Conservation (phyloP, 2,797 vertebrate genomes). For the Rhynchotus rufescens region DNA sequence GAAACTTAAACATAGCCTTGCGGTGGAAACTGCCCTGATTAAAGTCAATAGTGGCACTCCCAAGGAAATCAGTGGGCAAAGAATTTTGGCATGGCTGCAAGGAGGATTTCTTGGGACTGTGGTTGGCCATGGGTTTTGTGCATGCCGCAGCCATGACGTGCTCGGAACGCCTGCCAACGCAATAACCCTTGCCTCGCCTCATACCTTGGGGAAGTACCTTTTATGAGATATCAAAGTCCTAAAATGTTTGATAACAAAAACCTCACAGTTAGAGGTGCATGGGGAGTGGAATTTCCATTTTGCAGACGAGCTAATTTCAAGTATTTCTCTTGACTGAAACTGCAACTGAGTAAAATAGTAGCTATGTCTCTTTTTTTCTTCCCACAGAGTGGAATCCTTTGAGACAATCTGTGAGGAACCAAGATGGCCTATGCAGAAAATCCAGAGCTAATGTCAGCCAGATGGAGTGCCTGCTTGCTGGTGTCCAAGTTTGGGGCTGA, state of each 20-base stretch:
- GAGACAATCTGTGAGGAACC: not conserved
- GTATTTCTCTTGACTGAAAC: not conserved
- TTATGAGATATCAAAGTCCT: not conserved
- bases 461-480: not conserved
- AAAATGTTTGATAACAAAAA: conserved; percentile 3
- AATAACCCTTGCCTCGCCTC: not conserved
- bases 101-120: not conserved
- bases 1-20: not conserved
- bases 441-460: not conserved
- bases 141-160: not conserved
- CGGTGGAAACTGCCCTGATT: not conserved
- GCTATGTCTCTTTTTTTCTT: not conserved
- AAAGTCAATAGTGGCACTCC: not conserved
- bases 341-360: not conserved
- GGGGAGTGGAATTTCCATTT: not conserved
- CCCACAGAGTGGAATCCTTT: not conserved
- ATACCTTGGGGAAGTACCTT: not conserved
- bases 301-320: not conserved
- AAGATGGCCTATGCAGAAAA: not conserved
- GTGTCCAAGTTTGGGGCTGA: not conserved
- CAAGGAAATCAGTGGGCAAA: not conserved
- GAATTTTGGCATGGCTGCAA: not conserved
- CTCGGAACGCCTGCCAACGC: not conserved
- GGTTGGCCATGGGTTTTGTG: not conserved
- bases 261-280: not conserved